Conservation (phyloP, 2,888 invertebrate genomes). For the Tinea pellionella region DNA sequence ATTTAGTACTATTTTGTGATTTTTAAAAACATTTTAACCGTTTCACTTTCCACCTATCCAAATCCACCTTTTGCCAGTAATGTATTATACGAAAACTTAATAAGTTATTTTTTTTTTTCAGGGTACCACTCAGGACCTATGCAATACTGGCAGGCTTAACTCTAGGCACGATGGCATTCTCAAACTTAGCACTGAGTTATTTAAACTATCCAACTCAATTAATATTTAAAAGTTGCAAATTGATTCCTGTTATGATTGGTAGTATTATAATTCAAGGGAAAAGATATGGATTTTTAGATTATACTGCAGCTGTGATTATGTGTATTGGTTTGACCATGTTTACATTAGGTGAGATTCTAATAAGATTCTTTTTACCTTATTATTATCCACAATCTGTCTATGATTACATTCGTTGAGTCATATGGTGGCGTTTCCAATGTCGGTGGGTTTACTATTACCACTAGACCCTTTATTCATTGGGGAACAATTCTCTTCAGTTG, state of each 20-base stretch:
- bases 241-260: constrained; percentile 95
- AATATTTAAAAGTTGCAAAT: constrained; percentile 97
- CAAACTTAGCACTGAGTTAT: constrained; percentile 93
- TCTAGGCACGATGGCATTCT: constrained; percentile 95
- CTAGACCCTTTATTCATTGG: too few species aligned
- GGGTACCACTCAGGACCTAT: constrained; percentile 87
- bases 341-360: constrained; percentile 77
- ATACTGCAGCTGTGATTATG: constrained; percentile 87
- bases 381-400: too few species aligned
- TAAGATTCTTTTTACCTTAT: too few species aligned
- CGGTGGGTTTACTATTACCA: too few species aligned
- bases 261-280: constrained; percentile 93
- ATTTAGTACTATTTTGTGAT: too few species aligned
- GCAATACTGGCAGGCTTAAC: constrained; percentile 86
- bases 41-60: too few species aligned
- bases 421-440: too few species aligned
- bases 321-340: constrained; percentile 91
- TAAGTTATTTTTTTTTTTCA: constrained; percentile 41
- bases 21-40: too few species aligned
- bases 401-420: too few species aligned
- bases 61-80: too few species aligned
- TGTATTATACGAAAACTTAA: too few species aligned
- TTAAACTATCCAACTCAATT: constrained; percentile 97
- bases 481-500: too few species aligned
- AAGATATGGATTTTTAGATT: constrained; percentile 84